These are phyloP conservation scores for Tetranychus truncatus DNA, from an alignment of 2,888 invertebrate species.

Conservation along the genomic window DNA sequence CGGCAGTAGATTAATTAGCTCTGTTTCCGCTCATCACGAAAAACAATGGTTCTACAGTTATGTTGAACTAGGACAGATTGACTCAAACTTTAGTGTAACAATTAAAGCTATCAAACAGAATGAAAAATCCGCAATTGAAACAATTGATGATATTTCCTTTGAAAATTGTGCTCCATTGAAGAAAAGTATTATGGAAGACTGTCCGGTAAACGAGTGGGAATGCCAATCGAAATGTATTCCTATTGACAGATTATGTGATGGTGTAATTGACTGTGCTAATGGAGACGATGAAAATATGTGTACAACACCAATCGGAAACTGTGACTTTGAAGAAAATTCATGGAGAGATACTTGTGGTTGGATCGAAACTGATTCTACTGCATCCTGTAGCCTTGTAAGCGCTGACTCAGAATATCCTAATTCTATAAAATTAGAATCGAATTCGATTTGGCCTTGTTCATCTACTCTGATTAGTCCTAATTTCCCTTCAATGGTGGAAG, in stretches of 20 bases:
- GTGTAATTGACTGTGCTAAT: not conserved
- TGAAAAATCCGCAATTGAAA: not conserved
- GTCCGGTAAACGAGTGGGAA: not conserved
- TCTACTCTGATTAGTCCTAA: not conserved
- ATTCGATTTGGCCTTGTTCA: not conserved
- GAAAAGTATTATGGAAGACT: not conserved
- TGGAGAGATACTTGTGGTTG: not conserved
- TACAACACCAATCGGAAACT: not conserved
- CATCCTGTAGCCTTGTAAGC: not conserved
- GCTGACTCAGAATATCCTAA: not conserved
- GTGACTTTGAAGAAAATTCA: not conserved
- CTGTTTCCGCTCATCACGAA: not conserved
- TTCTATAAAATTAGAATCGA: not conserved
- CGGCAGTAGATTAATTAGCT: not conserved
- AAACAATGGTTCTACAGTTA: not conserved
- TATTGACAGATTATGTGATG: not conserved
- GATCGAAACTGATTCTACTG: not conserved
- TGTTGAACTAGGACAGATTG: not conserved
- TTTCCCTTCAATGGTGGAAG: not conserved
- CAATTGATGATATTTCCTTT: not conserved
- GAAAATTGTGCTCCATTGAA: not conserved
- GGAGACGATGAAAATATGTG: not conserved
- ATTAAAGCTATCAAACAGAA: not conserved
- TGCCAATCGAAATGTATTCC: not conserved
- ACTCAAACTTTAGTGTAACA: not conserved